Conservation (phyloP, 2,113 vertebrate species). For the Caracal caracal region DNA sequence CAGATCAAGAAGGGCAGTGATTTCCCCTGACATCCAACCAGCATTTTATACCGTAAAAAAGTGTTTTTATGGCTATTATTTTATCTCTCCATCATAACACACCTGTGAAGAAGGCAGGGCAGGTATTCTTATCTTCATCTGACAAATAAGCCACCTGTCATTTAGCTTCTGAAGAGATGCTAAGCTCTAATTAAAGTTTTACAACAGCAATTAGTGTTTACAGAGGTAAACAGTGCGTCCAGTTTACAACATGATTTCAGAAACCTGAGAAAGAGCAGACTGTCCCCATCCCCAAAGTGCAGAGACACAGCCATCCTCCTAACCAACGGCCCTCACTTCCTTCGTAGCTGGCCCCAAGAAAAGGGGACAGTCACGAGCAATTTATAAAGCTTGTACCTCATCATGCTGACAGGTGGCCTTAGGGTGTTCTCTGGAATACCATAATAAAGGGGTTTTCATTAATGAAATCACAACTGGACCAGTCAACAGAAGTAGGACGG, state of each 20-base stretch:
- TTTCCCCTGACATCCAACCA: not conserved
- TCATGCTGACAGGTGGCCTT: not conserved
- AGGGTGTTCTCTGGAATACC: not conserved
- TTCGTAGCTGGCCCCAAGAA: not conserved
- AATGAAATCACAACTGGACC: not conserved
- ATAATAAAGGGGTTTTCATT: not conserved
- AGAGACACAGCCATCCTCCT: not conserved
- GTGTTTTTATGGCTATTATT: not conserved
- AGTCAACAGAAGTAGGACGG: not conserved
- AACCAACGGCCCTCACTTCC: not conserved
- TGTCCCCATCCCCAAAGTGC: not conserved
- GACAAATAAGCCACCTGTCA: constrained; percentile 61
- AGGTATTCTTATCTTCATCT: constrained; percentile 51
- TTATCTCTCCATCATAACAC: not conserved
- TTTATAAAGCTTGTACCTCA: not conserved
- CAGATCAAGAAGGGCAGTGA: not conserved
- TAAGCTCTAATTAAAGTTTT: constrained; percentile 72
- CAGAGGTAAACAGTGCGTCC: constrained; percentile 45
- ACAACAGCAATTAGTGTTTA: constrained; percentile 68
- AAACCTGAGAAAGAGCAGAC: not conserved
- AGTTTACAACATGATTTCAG: constrained; percentile 14
- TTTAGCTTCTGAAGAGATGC: constrained; percentile 56
- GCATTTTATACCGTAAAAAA: not conserved
- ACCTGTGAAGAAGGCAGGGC: constrained; percentile 23
- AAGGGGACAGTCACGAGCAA: not conserved